Conservation (phyloP, 1,140 invertebrate genomes). For the Aphaenogaster rudis region DNA sequence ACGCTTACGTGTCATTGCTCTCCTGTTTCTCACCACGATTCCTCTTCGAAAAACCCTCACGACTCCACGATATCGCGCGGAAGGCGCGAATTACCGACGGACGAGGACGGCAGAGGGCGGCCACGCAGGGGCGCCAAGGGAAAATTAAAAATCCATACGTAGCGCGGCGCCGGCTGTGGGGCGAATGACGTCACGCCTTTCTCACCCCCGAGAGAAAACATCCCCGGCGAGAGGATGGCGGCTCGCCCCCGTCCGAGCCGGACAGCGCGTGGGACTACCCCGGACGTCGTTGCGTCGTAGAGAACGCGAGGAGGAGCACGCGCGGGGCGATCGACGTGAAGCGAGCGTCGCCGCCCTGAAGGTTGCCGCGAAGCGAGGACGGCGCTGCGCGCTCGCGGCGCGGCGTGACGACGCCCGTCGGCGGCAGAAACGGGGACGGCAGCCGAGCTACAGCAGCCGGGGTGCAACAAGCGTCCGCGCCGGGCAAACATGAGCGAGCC, state of each 20-base stretch:
- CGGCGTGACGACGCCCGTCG: background rate
- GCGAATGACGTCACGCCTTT: conserved; percentile 62
- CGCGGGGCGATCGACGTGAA: background rate
- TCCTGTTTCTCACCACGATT: background rate
- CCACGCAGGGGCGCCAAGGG: conserved; percentile 4
- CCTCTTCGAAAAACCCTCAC: background rate
- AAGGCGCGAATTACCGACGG: background rate
- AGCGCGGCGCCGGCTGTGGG: background rate
- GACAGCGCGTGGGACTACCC: background rate
- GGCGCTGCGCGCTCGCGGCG: background rate
- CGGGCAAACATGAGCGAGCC: conserved; percentile 70
- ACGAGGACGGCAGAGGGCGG: background rate
- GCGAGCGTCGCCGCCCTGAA: background rate
- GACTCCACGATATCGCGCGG: background rate
- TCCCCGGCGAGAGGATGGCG: conserved; percentile 50
- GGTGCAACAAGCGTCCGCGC: conserved; percentile 73
- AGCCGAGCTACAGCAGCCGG: background rate
- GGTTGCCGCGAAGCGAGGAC: background rate
- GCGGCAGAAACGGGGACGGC: background rate
- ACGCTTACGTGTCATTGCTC: too few relatives aligned
- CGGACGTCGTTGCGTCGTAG: background rate
- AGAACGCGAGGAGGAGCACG: background rate
- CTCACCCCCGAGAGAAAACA: conserved; percentile 44
- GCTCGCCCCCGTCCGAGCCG: conserved; percentile 11
- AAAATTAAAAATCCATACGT: conserved; percentile 63